Evolutionary conservation across 2,888 invertebrate genomes (phyloP), one percentile per base, ranked within the genome.

Genomic region (Synergus laeviventris): DNA sequence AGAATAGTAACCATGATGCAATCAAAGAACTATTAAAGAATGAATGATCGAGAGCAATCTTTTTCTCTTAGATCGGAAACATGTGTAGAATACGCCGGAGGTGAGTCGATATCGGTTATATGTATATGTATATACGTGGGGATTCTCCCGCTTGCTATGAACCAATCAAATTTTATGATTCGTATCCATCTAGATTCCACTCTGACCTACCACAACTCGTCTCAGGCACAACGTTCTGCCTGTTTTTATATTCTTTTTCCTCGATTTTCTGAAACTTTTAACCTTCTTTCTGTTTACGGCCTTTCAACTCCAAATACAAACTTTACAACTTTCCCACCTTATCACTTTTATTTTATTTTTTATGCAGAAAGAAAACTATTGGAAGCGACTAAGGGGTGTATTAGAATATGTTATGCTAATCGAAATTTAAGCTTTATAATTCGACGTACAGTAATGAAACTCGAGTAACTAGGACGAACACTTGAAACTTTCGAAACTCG

Each of bases 151-250:
- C 83, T 83, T 79, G 80, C 82, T 84, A 85, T 82, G 83, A 83
- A 82, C 86, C 89, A 88, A 89, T 89, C 89, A 89, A 89, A 89
- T 89, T 90, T 90, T 89, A 89, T 88, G 89, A 89, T 87, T 88
- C 86, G 86, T 86, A 89, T 88, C 88, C 85, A 86, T 87, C 87
- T 81, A 21, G 18, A 49, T 81, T 84, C 83, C 86, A 84, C 79
- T 84, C 85, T 84, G 84, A 86, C 85, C 87, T 87, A 86, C 86
- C 87, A 81, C 82, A 81, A 83, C 81, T 78, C 81, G 82, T 80
- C 82, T 80, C 83, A 81, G 76, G 81, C 84, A 81, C 81, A 82
- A 82, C 81, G 81, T 82, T 83, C 79, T 78, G 75, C 56, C 76
- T 75, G 76, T 77, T 74, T 82, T 79, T 81, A 80, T 78, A 78